phyloP scores from a whole-genome alignment of 2,888 invertebrate species.

The Lissocephala sabroskyi region DNA sequence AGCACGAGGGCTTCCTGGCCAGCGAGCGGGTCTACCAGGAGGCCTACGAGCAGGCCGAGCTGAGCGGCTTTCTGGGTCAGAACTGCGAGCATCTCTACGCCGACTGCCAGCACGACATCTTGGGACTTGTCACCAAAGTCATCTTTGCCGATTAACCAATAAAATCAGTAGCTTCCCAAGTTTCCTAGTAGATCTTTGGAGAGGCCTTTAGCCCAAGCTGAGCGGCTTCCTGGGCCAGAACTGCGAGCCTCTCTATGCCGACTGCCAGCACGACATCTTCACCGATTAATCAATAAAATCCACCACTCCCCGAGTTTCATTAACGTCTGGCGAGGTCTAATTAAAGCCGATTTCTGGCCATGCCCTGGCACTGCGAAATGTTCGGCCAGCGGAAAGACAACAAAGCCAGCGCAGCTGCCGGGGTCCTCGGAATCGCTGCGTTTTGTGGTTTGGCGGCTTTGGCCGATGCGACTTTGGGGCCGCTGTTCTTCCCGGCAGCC shows the following conservation, averaged over 20 bases:
- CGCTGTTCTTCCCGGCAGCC: conserved; percentile 31
- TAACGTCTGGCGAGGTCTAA: too few species aligned
- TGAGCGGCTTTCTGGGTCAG: conserved; percentile 51
- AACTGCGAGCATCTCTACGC: conserved; percentile 58
- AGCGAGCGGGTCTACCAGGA: conserved; percentile 72
- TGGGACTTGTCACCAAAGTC: conserved; percentile 47
- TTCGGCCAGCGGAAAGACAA: background rate
- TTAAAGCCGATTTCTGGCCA: too few species aligned
- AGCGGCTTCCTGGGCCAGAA: conserved; percentile 53
- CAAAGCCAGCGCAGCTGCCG: too few species aligned
- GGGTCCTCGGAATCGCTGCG: background rate
- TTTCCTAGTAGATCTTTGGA: too few species aligned
- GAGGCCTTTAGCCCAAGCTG: background rate
- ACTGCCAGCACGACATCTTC: too few species aligned
- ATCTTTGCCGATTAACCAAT: conserved; percentile 24
- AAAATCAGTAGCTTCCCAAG: too few species aligned
- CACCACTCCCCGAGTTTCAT: too few species aligned
- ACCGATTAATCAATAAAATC: too few species aligned
- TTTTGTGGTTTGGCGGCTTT: background rate
- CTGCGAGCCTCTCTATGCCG: conserved; percentile 53
- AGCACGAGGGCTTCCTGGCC: conserved; percentile 75
- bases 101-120: conserved; percentile 50
- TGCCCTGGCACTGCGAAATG: too few species aligned
- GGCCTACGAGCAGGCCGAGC: conserved; percentile 67
- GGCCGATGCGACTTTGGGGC: background rate